phyloP scores from a whole-genome alignment of 2,888 invertebrate genomes.

The Dorcus hopei region DNA sequence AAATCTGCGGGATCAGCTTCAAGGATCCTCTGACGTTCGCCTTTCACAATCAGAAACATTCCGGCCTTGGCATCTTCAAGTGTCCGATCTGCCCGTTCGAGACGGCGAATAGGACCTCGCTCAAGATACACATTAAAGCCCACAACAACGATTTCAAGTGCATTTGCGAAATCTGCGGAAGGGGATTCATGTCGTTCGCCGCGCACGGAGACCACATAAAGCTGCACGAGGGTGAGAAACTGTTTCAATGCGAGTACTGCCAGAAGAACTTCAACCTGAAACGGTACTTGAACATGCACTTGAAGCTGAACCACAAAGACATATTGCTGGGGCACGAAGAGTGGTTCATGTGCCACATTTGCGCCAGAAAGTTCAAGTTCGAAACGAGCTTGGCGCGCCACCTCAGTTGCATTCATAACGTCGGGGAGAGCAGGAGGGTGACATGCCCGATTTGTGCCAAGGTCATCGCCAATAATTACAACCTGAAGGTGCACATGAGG shows the following conservation, averaged over 20 bases:
- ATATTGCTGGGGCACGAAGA: conserved; percentile 48
- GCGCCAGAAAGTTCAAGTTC: conserved; percentile 39
- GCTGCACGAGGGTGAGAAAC: conserved; percentile 54
- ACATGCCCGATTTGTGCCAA: conserved; percentile 44
- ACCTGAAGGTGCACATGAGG: conserved; percentile 36
- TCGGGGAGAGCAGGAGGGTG: conserved; percentile 45
- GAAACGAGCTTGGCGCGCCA: conserved; percentile 49
- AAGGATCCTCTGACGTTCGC: conserved; percentile 32
- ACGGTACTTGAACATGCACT: conserved; percentile 52
- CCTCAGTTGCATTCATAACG: conserved; percentile 41
- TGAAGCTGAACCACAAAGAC: conserved; percentile 39
- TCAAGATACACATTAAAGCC: conserved; percentile 38
- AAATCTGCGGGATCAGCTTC: conserved; percentile 34
- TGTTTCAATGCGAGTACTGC: conserved; percentile 54
- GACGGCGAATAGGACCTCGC: conserved; percentile 29
- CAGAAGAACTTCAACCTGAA: conserved; percentile 53
- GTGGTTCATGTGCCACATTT: conserved; percentile 42
- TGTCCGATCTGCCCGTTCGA: conserved; percentile 14
- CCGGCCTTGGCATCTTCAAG: conserved; percentile 25
- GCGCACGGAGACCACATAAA: conserved; percentile 57
- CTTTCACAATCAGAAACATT: conserved; percentile 33
- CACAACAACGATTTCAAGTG: conserved; percentile 47
- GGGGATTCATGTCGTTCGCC: conserved; percentile 54
- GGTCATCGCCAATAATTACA: conserved; percentile 38
- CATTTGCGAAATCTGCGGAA: conserved; percentile 53